Evolutionary conservation across 1,140 invertebrate genomes (phyloP).

Genomic region (Mamestra configurata): DNA sequence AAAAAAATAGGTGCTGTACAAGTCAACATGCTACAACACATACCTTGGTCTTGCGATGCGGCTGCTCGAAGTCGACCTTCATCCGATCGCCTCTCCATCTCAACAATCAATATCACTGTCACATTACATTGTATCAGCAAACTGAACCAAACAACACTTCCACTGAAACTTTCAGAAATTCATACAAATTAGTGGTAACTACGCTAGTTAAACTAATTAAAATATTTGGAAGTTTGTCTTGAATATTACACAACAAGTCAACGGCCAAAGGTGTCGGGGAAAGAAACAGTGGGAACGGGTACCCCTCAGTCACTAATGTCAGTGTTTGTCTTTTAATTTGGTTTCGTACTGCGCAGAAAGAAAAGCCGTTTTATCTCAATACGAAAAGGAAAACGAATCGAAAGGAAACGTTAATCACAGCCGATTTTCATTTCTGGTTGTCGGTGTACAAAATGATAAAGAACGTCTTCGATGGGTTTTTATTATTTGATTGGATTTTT

Average conservation of each 20-base stretch:
- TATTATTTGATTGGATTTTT: background rate
- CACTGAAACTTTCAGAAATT: constrained; percentile 13
- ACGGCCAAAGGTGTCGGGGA: background rate
- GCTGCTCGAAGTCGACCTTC: constrained; percentile 66
- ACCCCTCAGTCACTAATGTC: background rate
- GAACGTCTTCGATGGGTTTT: background rate
- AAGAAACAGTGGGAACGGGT: background rate
- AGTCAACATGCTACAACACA: constrained; percentile 8
- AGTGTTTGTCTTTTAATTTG: constrained; percentile 6
- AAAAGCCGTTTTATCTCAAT: constrained; percentile 42
- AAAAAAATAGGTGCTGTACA: background rate
- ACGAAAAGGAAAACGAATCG: constrained; percentile 33
- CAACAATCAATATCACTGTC: constrained; percentile 63
- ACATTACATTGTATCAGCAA: constrained; percentile 64
- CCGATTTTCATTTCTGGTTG: constrained; percentile 38
- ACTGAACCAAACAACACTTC: constrained; percentile 19
- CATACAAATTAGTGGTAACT: constrained; percentile 43
- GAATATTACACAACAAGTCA: constrained; percentile 3
- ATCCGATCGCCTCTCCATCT: constrained; percentile 73
- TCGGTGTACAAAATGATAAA: background rate
- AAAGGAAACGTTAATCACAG: constrained; percentile 40
- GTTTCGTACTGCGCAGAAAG: constrained; percentile 2
- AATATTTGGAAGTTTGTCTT: background rate
- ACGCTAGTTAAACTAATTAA: background rate
- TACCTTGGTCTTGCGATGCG: constrained; percentile 71